phyloP scores from a whole-genome alignment of 2,888 invertebrate genomes.

The Petrophora chlorosata region DNA sequence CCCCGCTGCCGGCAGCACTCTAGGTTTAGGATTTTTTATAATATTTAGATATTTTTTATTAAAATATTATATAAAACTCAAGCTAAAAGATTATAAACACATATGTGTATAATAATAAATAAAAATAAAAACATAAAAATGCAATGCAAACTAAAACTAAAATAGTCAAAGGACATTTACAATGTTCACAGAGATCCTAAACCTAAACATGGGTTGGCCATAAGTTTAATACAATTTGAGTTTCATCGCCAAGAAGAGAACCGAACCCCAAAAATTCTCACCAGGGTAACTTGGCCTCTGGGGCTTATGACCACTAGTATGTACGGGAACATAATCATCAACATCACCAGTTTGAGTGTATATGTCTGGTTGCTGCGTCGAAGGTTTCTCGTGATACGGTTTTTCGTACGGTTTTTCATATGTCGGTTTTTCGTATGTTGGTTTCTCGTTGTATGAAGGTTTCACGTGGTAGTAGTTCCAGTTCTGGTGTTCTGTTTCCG shows the following conservation, averaged over 20 bases:
- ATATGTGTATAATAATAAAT: too few relatives aligned
- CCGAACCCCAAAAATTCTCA: conserved; percentile 56
- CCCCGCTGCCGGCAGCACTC: too few relatives aligned
- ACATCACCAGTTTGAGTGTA: conserved; percentile 48
- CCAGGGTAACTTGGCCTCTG: conserved; percentile 73
- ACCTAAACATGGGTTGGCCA: too few relatives aligned
- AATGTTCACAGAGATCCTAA: too few relatives aligned
- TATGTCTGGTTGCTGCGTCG: conserved; percentile 14
- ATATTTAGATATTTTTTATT: too few relatives aligned
- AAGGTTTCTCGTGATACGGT: conserved; percentile 32
- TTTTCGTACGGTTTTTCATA: conserved; percentile 51
- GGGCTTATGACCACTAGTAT: conserved; percentile 56
- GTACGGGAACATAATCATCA: conserved; percentile 78
- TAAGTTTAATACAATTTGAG: conserved; percentile 43
- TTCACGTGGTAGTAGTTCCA: conserved; percentile 74
- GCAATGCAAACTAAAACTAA: too few relatives aligned
- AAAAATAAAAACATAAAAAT: too few relatives aligned
- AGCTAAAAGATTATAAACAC: too few relatives aligned
- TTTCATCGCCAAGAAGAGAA: conserved; percentile 40
- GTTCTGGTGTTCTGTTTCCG: conserved; percentile 47
- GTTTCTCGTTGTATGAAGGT: conserved; percentile 75
- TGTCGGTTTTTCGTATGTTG: conserved; percentile 25
- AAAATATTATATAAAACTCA: too few relatives aligned
- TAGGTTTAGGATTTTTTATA: too few relatives aligned
- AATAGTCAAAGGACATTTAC: too few relatives aligned